These are phyloP conservation scores for Ctenodactylus gundi DNA, from an alignment of 2,113 vertebrate genomes.

Conservation along the genomic window DNA sequence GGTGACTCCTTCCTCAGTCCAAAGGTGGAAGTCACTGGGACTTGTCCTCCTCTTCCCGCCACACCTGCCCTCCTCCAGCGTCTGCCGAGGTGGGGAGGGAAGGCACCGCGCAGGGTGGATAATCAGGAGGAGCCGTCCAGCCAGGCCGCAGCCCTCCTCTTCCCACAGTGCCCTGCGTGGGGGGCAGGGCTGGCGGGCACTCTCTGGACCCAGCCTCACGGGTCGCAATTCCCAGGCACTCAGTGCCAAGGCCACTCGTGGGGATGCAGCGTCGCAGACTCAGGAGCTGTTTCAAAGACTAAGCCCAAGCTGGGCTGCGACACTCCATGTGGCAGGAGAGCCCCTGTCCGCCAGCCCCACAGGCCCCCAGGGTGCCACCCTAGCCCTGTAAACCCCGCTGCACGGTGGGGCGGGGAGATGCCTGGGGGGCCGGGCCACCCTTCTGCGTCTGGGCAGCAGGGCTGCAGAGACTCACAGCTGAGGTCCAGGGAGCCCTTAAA, in stretches of 20 bases:
- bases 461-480: neutral
- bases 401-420: too few relatives aligned
- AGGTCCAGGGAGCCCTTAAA: neutral
- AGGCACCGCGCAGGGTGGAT: neutral
- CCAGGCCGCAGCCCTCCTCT: slow-evolving; percentile 1
- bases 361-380: too few relatives aligned
- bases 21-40: neutral
- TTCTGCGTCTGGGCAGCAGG: too few relatives aligned
- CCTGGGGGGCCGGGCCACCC: too few relatives aligned
- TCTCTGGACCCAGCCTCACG: neutral
- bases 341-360: too few relatives aligned
- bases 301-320: neutral
- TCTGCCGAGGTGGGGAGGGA: neutral
- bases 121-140: slow-evolving; percentile 30
- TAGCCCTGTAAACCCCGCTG: too few relatives aligned
- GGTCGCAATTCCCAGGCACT: too few relatives aligned
- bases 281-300: neutral
- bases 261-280: too few relatives aligned
- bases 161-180: slow-evolving; percentile 21
- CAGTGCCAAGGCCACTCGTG: too few relatives aligned
- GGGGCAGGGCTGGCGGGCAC: too few relatives aligned
- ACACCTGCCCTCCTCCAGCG: neutral
- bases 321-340: neutral
- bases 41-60: neutral
- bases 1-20: neutral